Base-by-base conservation (phyloP, 2,888 invertebrate species). In the Morpho helenor region DNA sequence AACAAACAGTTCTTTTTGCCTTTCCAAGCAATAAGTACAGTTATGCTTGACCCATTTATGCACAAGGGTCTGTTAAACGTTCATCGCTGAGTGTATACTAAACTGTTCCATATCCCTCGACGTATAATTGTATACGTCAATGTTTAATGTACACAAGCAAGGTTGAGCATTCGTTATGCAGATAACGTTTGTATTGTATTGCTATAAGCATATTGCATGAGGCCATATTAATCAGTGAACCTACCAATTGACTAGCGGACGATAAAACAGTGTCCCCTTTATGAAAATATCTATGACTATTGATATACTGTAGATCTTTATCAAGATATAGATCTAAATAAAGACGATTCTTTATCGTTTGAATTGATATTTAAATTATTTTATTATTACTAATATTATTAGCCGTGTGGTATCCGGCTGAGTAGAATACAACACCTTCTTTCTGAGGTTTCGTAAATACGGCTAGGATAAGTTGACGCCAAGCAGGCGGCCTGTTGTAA, bases 1-100 rank as follows among this genome's bases (percentile, higher is more conserved):
- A 59, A 63, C 61, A 61, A 63, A 59, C 63, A 59, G 55, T 57
- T 55, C 57, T 55, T 61, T 59, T 55, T 52, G 44, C 51, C 54
- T 52, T 59, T 61, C 59, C 41, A 47, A 59, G 57, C 54, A 59
- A 46, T 60, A 51, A 53, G 53, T 59, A 58, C 59, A 54, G 60
- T 61, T 55, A 49, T 52, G 57, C 59, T 55, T 55, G 47, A 55
- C 57, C 59, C 44, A 57, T 63, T 60, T 48, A 42, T 10, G 40
- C 44, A 23, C n/a, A 44, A 40, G 48, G 51, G 49, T 49, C 44
- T 56, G 41, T 45, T 49, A 56, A 48, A 53, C 23, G 22, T 52
- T 52, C 48, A 55, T 43, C 40, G 31, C 46, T 46, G 16, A 10
- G 39, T 46, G 40, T 55, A 42, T 49, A 50, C 39, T 48, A 58